Evolutionary conservation across 2,797 vertebrate species (phyloP).

Genomic region (Cyclura pinguis): DNA sequence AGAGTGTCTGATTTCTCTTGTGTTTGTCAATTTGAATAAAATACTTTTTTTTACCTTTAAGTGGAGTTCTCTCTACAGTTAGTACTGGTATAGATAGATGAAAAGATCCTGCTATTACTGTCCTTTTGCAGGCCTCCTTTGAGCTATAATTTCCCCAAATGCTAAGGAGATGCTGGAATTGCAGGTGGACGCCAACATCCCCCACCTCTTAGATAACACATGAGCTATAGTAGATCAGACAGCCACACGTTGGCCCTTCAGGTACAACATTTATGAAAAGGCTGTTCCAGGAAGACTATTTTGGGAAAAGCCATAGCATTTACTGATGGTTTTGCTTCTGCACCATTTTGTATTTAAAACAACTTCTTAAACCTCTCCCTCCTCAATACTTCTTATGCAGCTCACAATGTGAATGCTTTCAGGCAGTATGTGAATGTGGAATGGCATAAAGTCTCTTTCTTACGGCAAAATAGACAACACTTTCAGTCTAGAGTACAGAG

Average conservation of each 20-base stretch:
- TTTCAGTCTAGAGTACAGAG: constrained; percentile 35
- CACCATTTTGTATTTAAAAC: constrained; percentile 40
- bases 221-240: background rate
- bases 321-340: constrained; percentile 25
- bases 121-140: too few relatives aligned
- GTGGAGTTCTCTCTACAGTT: too few relatives aligned
- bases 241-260: background rate
- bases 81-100: too few relatives aligned
- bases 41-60: too few relatives aligned
- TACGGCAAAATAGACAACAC: constrained; percentile 45
- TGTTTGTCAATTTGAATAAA: too few relatives aligned
- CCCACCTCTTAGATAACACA: too few relatives aligned
- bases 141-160: too few relatives aligned
- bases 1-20: too few relatives aligned
- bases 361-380: constrained; percentile 38
- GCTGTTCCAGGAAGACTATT: background rate
- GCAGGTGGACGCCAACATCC: too few relatives aligned
- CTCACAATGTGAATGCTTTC: constrained; percentile 46
- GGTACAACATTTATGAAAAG: constrained; percentile 14
- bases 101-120: too few relatives aligned
- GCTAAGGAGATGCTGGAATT: too few relatives aligned
- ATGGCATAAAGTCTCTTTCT: constrained; percentile 49
- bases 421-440: constrained; percentile 54
- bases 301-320: background rate
- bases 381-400: constrained; percentile 45